Conservation (phyloP, 2,797 vertebrate species). For the Platalea minor region DNA sequence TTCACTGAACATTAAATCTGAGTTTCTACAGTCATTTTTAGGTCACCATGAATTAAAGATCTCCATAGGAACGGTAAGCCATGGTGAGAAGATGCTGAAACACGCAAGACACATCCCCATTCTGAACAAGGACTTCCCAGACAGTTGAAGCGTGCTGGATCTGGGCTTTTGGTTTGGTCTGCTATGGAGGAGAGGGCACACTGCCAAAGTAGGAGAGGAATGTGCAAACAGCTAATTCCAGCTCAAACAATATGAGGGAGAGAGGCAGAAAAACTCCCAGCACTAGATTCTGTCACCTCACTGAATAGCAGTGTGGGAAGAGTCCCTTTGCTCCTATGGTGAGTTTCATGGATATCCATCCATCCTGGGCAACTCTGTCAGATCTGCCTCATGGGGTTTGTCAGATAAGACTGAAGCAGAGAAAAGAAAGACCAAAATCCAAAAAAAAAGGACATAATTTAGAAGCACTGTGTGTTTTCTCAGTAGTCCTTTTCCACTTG, state of each 20-base stretch:
- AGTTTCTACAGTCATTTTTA: constrained; percentile 12
- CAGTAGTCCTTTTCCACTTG: neutral
- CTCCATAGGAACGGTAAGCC: neutral
- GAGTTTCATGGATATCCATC: neutral
- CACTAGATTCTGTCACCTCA: neutral
- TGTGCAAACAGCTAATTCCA: constrained; percentile 37
- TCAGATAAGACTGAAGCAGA: neutral
- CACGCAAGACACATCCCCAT: neutral
- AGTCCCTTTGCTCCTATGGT: fast-evolving
- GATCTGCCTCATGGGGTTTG: neutral
- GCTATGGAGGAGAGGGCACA: neutral
- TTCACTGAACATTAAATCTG: neutral
- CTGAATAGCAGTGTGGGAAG: neutral
- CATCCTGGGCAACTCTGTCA: neutral
- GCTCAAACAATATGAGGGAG: constrained; percentile 17
- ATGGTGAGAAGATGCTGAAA: neutral
- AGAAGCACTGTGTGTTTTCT: neutral
- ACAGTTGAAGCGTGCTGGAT: neutral
- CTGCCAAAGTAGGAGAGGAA: constrained; percentile 9
- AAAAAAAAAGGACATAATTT: neutral
- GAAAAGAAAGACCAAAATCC: neutral
- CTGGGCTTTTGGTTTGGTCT: neutral
- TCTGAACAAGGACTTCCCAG: neutral
- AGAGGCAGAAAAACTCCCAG: neutral
- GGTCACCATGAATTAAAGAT: constrained; percentile 55